phyloP scores from a whole-genome alignment of 2,797 vertebrate genomes.

The Tinamus major region DNA sequence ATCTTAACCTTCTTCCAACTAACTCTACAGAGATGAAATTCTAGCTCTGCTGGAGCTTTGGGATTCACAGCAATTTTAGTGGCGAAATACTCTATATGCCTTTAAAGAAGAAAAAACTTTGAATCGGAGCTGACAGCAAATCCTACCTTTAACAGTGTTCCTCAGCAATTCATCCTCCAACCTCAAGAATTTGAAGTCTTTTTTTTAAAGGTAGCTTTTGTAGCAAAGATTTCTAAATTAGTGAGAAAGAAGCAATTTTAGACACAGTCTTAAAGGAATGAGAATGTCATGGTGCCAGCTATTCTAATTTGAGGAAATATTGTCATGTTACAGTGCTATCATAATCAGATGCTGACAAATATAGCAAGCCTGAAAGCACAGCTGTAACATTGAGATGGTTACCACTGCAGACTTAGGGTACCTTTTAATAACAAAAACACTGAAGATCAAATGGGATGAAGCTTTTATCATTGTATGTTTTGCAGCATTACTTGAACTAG shows the following conservation, averaged over 20 bases:
- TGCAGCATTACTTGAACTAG: constrained; percentile 23
- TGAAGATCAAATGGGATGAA: neutral
- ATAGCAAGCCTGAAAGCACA: neutral
- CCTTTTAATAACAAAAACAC: neutral
- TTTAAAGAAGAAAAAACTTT: neutral
- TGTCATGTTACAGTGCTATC: neutral
- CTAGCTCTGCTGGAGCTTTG: neutral
- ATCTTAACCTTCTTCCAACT: neutral
- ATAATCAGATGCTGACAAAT: neutral
- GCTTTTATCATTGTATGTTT: neutral
- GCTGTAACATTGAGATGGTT: neutral
- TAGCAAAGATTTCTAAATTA: neutral
- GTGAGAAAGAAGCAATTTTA: neutral
- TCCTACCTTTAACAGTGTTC: neutral
- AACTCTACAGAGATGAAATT: neutral
- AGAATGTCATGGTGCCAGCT: accelerated
- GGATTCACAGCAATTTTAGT: neutral
- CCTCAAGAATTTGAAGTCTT: neutral
- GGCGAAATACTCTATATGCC: neutral
- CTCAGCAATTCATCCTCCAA: neutral
- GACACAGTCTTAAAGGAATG: neutral
- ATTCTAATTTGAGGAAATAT: neutral
- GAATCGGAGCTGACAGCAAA: neutral
- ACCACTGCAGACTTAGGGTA: neutral
- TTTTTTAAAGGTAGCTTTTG: neutral